Base-by-base conservation (phyloP, 2,888 invertebrate genomes). In the Seira ritae region DNA sequence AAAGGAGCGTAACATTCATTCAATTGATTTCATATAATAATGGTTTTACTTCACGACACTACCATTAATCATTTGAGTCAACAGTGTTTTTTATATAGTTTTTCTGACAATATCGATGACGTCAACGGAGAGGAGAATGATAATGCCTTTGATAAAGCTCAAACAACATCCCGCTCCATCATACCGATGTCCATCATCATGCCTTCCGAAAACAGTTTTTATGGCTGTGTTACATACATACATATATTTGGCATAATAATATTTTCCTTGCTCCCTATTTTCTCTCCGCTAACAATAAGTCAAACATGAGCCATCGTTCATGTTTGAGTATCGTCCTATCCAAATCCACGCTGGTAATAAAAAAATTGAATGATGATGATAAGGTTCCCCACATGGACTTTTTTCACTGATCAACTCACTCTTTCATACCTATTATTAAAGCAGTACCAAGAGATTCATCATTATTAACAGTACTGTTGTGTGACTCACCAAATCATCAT, bases 31-130 rank as follows among this genome's bases (percentile, higher is more conserved):
- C 15, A 12, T 55, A 12, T 55, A 55, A 55, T 55, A 55, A 55
- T 55, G 55, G 55, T 55, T 55, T 55, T 55, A 55, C 55, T 55
- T 55, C 55, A 55, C 55, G 55, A 55, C 55, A 55, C 55, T 55
- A 50, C 80, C 67, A 80, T 80, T 74, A 80, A 80, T 80, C 80
- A 80, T 31, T 62, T 22, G 20, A 69, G 62, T 80, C 80, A 69
- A 62, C 62, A 73, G 15, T 15, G 70, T 19, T 20, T 55, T 74
- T 70, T 66, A 72, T 50, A 66, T 24, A 20, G 60, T 31, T 31
- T 31, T 31, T 55, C 65, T 69, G 73, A 42, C 71, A 17, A 37
- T 68, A 55, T 22, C 72, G 65, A 72, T 73, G 74, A 78, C 60
- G 68, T 55, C 55, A 55, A 55, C 55, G 17, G 6, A 31, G 31